These are phyloP conservation scores for Coenobita brevimanus DNA, from an alignment of 1,140 invertebrate species.

Conservation along the genomic window DNA sequence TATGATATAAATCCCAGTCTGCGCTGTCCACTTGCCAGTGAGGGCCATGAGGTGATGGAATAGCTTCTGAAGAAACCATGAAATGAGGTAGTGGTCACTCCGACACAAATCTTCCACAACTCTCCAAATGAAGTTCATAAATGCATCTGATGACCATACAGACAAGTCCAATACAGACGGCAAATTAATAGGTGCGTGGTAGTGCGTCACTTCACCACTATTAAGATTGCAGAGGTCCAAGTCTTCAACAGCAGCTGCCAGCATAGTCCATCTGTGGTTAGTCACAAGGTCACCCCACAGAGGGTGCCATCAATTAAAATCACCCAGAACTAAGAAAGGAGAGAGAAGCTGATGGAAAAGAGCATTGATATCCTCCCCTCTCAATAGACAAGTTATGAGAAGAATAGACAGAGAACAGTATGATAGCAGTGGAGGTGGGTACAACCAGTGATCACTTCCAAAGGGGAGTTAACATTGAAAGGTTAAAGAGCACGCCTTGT, in stretches of 20 bases:
- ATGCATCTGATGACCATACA: neutral
- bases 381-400: neutral
- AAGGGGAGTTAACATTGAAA: neutral
- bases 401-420: neutral
- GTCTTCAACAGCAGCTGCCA: neutral
- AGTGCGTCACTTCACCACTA: constrained; percentile 4
- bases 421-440: neutral
- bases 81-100: neutral
- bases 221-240: neutral
- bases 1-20: neutral
- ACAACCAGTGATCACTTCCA: neutral
- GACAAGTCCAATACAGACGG: neutral
- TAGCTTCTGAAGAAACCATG: neutral
- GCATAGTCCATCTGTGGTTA: neutral
- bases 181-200: neutral
- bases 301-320: neutral
- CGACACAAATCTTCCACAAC: neutral
- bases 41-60: neutral
- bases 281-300: constrained; percentile 6
- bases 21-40: constrained; percentile 2
- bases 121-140: neutral
- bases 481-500: neutral
- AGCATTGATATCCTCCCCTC: neutral
- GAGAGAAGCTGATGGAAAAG: neutral
- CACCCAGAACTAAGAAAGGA: neutral